Percentiles rank a stretch among this genome's conserved stretches.
phyloP scores from a whole-genome alignment of 2,797 vertebrate species.

The Takifugu ocellatus region DNA sequence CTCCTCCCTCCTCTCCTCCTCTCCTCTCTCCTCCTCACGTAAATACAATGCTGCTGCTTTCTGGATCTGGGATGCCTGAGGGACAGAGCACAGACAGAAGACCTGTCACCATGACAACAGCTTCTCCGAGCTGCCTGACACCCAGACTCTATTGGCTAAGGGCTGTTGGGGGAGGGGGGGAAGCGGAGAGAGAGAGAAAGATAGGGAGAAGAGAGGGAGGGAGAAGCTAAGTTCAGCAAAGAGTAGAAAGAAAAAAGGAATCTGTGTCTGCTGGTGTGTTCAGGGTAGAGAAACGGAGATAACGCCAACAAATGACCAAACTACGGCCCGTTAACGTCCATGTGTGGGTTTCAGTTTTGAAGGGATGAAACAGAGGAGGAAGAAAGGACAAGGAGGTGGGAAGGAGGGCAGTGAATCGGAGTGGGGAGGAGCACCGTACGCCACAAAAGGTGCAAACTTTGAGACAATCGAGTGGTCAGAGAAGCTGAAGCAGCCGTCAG shows the following conservation, averaged over 20 bases:
- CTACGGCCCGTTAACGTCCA: slow-evolving; percentile 49
- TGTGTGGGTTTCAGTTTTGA: slow-evolving; percentile 45
- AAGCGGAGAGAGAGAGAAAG: slow-evolving; percentile 18
- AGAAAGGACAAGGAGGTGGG: not conserved
- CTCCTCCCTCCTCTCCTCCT: slow-evolving; percentile 15
- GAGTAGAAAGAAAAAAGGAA: slow-evolving; percentile 46
- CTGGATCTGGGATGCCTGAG: slow-evolving; percentile 78
- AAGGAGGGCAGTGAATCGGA: not conserved
- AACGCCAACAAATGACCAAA: slow-evolving; percentile 63
- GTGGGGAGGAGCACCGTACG: no score
- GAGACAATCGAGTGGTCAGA: no score
- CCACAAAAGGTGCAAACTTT: no score
- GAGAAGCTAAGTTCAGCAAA: slow-evolving; percentile 58
- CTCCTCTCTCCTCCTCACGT: slow-evolving; percentile 56
- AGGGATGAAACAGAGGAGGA: slow-evolving; percentile 7
- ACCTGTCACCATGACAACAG: slow-evolving; percentile 82
- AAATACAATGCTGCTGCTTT: slow-evolving; percentile 74
- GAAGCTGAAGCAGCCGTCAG: no score
- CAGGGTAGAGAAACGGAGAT: slow-evolving; percentile 46
- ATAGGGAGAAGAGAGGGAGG: slow-evolving; percentile 17
- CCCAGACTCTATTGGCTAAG: slow-evolving; percentile 76
- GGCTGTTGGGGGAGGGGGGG: slow-evolving; percentile 65
- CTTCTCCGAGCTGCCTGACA: slow-evolving; percentile 78
- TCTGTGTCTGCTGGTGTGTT: slow-evolving; percentile 2
- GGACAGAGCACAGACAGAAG: slow-evolving; percentile 78